Evolutionary conservation across 2,113 vertebrate species (phyloP), one percentile per base, ranked within the genome.

Genomic region (Albula goreensis): DNA sequence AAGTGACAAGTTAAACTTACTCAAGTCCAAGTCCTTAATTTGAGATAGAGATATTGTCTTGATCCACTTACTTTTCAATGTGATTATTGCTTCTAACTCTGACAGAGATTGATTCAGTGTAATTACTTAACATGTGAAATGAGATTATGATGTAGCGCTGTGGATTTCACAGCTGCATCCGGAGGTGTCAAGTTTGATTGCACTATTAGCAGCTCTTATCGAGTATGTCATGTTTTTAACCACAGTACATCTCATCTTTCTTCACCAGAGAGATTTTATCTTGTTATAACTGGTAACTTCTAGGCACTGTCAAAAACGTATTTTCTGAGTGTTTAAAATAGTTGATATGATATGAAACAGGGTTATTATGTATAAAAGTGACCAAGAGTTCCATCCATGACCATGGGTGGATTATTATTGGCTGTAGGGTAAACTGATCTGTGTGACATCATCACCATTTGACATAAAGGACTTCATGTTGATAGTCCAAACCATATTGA

Each of bases 91-190:
- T 81, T 95, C 91, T 94, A 95, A 96, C 94, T 93, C 88, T 89
- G 94, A 96, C 95, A 96, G 92, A 96, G 95, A 96, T 94, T 94
- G 94, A 96, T 96, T 95, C 92, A 89, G 85, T 92, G 90, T 95
- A 96, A 97, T 96, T 95, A 95, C 93, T 83, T 90, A 89, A 88
- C 92, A 91, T 92, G 52, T 85, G 90, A 88, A 96, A 96, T 95
- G 95, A 95, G 90, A 94, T 96, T 96, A 96, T 92, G 94, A 95
- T 91, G 13, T 78, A 31, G n/a, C 74, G 31, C 74, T 19, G 74
- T 9, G 31, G 74, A 41, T 78, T 31, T 78, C n/a, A 31, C n/a
- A 78, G 74, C 74, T 78, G n/a, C 74, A 7, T 78, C 74, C 25
- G n/a, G 31, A 78, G 74, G 74, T 78, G 74, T 78, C 74, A 78